Conservation (phyloP, 2,888 invertebrate species). For the Hymenopus coronatus region DNA sequence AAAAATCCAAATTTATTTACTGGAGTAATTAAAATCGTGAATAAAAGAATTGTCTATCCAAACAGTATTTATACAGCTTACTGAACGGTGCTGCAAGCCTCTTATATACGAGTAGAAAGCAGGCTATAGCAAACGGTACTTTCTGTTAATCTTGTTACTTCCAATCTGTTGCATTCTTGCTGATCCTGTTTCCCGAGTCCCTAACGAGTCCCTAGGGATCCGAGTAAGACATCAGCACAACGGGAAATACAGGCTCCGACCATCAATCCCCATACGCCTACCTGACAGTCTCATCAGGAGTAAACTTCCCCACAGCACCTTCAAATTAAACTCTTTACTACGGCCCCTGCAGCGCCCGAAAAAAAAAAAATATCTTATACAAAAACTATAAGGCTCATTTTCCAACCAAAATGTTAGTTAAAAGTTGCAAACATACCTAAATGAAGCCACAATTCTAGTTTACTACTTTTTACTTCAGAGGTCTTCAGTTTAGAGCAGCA, state of each 20-base stretch:
- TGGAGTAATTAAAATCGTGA: too few relatives aligned
- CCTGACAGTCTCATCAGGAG: background rate
- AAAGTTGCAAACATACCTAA: too few relatives aligned
- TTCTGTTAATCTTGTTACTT: background rate
- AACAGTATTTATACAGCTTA: too few relatives aligned
- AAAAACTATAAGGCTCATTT: too few relatives aligned
- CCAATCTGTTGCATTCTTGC: background rate
- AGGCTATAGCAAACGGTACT: background rate
- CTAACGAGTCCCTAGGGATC: slow-evolving; percentile 10
- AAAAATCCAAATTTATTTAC: too few relatives aligned
- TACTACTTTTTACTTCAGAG: too few relatives aligned
- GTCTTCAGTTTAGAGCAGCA: too few relatives aligned
- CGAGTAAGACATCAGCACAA: background rate
- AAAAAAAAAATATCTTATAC: too few relatives aligned
- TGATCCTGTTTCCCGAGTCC: background rate
- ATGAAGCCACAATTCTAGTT: too few relatives aligned
- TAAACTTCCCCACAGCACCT: background rate
- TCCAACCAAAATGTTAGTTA: too few relatives aligned
- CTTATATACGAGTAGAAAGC: background rate
- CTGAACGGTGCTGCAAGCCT: too few relatives aligned
- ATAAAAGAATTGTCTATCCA: too few relatives aligned
- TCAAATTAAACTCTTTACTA: background rate
- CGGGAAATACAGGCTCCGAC: background rate
- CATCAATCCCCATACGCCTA: background rate
- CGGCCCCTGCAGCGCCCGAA: background rate